Evolutionary conservation across 2,797 vertebrate species (phyloP).

Genomic region (Sternarchorhynchus goeldii): DNA sequence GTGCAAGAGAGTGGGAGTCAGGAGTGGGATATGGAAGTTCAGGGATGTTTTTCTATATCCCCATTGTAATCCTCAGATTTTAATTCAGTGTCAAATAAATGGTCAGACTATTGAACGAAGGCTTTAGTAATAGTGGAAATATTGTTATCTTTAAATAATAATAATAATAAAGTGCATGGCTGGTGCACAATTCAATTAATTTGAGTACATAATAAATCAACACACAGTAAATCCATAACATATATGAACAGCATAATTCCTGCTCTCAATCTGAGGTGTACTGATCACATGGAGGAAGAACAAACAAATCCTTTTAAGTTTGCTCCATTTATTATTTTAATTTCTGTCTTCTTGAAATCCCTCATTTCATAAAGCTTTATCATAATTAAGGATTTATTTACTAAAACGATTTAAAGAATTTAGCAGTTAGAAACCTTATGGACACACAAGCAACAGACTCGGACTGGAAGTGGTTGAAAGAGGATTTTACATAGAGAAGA

Average conservation of each 20-base stretch:
- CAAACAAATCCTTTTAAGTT: conserved; percentile 68
- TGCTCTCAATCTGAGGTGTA: conserved; percentile 60
- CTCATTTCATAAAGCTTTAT: conserved; percentile 62
- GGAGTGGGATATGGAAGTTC: too few species aligned
- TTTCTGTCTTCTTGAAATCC: conserved; percentile 69
- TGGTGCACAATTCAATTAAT: conserved; percentile 61
- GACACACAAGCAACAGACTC: conserved; percentile 12
- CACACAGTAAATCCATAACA: conserved; percentile 51
- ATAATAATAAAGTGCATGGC: conserved; percentile 49
- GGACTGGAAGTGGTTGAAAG: neutral
- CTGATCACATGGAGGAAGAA: conserved; percentile 64
- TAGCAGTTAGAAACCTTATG: conserved; percentile 57
- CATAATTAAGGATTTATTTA: conserved; percentile 68
- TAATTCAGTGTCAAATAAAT: conserved; percentile 48
- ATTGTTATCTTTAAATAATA: conserved; percentile 45
- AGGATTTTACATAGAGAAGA: neutral
- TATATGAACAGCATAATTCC: conserved; percentile 57
- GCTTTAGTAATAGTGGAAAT: conserved; percentile 32
- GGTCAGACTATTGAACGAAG: conserved; percentile 19
- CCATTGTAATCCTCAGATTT: neutral
- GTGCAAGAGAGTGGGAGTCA: too few species aligned
- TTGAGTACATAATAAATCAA: conserved; percentile 41
- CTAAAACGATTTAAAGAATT: conserved; percentile 54
- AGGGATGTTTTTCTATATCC: too few species aligned
- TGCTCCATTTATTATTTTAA: conserved; percentile 73